phyloP scores from a whole-genome alignment of 2,888 invertebrate genomes.

The Ophion costatus region DNA sequence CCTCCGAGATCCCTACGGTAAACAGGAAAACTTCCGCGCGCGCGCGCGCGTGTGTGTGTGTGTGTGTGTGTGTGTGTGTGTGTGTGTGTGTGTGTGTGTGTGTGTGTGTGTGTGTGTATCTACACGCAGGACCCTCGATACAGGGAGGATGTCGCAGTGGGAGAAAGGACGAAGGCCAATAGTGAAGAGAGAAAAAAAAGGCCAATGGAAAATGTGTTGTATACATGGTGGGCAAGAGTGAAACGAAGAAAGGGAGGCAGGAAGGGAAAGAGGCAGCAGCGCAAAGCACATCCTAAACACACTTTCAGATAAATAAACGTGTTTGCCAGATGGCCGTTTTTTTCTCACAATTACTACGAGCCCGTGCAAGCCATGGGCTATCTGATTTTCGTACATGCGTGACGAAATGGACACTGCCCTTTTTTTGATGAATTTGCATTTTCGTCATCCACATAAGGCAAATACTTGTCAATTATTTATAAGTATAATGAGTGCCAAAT shows the following conservation, averaged over 20 bases:
- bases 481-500: no score
- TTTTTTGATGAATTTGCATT: neutral
- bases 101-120: neutral
- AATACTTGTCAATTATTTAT: neutral
- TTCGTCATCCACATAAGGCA: neutral
- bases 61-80: no score
- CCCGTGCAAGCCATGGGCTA: neutral
- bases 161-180: slow-evolving; percentile 37
- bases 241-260: neutral
- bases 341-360: slow-evolving; percentile 21
- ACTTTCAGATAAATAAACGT: slow-evolving; percentile 69
- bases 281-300: slow-evolving; percentile 23
- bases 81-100: slow-evolving; percentile 5
- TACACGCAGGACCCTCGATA: slow-evolving; percentile 29
- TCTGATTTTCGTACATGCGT: slow-evolving; percentile 9
- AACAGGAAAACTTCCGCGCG: slow-evolving; percentile 55
- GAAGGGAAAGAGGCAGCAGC: neutral
- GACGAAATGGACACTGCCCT: neutral
- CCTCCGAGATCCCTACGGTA: slow-evolving; percentile 59
- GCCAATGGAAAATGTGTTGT: slow-evolving; percentile 37
- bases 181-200: neutral
- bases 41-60: slow-evolving; percentile 4
- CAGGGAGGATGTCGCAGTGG: slow-evolving; percentile 15
- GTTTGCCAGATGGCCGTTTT: slow-evolving; percentile 69
- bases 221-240: slow-evolving; percentile 6